phyloP scores from a whole-genome alignment of 1,140 invertebrate genomes.

The Chironomus tepperi region DNA sequence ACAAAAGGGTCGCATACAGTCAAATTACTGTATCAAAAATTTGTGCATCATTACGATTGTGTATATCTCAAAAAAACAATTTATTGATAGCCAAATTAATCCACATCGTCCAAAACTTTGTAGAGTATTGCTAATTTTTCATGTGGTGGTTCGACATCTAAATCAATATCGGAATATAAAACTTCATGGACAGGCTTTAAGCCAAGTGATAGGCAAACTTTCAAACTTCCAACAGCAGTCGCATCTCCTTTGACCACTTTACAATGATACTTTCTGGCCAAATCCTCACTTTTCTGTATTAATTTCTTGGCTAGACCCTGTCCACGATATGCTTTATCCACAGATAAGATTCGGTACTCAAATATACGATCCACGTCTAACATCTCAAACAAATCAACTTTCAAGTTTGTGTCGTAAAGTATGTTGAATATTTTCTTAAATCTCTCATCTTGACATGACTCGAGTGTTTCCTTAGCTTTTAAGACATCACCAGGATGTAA shows the following conservation, averaged over 20 bases:
- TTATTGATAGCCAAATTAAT: not conserved
- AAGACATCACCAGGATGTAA: slow-evolving; percentile 48
- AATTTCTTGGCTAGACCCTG: slow-evolving; percentile 61
- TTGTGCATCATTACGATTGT: not conserved
- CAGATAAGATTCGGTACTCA: slow-evolving; percentile 69
- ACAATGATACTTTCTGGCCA: slow-evolving; percentile 45
- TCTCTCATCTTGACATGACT: slow-evolving; percentile 47
- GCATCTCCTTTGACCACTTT: not conserved
- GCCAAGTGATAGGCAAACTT: not conserved
- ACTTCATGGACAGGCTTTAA: not conserved
- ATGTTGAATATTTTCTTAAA: slow-evolving; percentile 58
- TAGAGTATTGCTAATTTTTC: not conserved
- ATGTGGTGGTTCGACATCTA: not conserved
- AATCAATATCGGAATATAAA: not conserved
- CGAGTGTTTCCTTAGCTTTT: slow-evolving; percentile 47
- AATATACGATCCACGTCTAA: slow-evolving; percentile 64
- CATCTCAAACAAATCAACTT: slow-evolving; percentile 50
- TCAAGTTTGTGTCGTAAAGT: slow-evolving; percentile 52
- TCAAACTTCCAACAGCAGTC: not conserved
- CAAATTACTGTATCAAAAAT: not conserved
- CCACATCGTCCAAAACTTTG: not conserved
- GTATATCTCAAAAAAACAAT: not conserved
- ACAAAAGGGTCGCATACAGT: too few relatives aligned
- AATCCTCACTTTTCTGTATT: slow-evolving; percentile 51
- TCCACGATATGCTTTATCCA: slow-evolving; percentile 57